phyloP scores from a whole-genome alignment of 1,140 invertebrate genomes.

The Cydia fagiglandana region DNA sequence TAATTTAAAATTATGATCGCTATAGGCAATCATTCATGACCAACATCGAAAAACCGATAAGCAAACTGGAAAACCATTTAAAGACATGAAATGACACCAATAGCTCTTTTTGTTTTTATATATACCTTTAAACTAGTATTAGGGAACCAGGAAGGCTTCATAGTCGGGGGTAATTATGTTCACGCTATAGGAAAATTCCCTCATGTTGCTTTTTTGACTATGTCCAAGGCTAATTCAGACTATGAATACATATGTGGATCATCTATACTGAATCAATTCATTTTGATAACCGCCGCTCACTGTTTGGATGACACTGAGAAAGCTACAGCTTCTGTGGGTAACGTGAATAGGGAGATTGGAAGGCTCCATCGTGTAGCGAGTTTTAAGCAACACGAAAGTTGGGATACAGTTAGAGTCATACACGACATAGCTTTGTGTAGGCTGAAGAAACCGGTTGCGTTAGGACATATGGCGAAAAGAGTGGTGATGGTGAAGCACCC shows the following conservation, averaged over 20 bases:
- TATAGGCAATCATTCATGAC: not conserved
- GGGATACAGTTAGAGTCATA: not conserved
- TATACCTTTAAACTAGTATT: not conserved
- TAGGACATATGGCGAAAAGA: conserved; percentile 35
- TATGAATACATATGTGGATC: conserved; percentile 34
- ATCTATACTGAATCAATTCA: conserved; percentile 36
- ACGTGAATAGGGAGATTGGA: not conserved
- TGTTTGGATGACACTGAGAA: conserved; percentile 16
- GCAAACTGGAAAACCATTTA: not conserved
- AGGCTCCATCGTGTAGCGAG: not conserved
- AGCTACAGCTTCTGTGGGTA: not conserved
- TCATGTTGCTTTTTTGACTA: conserved; percentile 31
- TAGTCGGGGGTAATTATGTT: conserved; percentile 27
- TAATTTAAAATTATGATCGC: not conserved
- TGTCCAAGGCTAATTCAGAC: conserved; percentile 34
- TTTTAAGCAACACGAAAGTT: conserved; percentile 37
- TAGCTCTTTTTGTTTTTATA: not conserved
- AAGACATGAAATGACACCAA: not conserved
- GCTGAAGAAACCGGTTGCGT: conserved; percentile 21
- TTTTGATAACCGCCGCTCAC: conserved; percentile 38
- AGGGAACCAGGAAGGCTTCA: conserved; percentile 14
- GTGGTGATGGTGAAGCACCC: conserved; percentile 37
- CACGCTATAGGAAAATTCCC: conserved; percentile 26
- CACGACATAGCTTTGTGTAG: conserved; percentile 42
- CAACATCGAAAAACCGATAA: not conserved